phyloP scores from a whole-genome alignment of 1,140 invertebrate species.

The Hyphantria cunea region DNA sequence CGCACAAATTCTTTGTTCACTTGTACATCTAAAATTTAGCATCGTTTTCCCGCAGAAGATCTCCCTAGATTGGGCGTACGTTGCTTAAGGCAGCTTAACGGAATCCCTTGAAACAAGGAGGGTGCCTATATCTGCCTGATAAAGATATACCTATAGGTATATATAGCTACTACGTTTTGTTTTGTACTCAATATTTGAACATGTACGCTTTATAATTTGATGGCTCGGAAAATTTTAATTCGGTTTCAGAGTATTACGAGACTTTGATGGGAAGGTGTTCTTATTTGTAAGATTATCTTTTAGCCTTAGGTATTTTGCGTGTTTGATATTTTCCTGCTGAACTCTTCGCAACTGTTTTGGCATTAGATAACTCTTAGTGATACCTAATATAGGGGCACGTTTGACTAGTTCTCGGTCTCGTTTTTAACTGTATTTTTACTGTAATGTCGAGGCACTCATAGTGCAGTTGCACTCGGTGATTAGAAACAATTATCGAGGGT shows the following conservation, averaged over 20 bases:
- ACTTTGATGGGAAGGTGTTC: not conserved
- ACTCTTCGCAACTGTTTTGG: no score
- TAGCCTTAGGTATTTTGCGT: not conserved
- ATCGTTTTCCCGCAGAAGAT: constrained; percentile 14
- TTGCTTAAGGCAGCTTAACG: constrained; percentile 47
- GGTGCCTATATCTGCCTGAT: constrained; percentile 38
- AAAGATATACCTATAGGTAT: constrained; percentile 26
- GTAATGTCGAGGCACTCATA: no score
- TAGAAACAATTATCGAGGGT: no score
- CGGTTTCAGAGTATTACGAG: not conserved
- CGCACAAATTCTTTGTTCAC: not conserved
- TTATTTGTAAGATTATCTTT: not conserved
- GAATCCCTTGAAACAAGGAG: constrained; percentile 38
- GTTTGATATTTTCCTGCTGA: no score
- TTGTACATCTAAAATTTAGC: constrained; percentile 18
- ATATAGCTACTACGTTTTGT: constrained; percentile 9
- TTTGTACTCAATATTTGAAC: constrained; percentile 10
- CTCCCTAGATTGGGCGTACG: constrained; percentile 37
- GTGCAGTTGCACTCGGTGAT: no score
- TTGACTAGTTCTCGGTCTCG: no score
- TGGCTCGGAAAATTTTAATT: constrained; percentile 26
- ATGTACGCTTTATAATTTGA: constrained; percentile 15
- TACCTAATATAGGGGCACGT: no score
- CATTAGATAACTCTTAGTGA: no score
- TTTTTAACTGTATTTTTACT: no score